Evolutionary conservation across 2,888 invertebrate species (phyloP).

Genomic region (Rotaria sp.): DNA sequence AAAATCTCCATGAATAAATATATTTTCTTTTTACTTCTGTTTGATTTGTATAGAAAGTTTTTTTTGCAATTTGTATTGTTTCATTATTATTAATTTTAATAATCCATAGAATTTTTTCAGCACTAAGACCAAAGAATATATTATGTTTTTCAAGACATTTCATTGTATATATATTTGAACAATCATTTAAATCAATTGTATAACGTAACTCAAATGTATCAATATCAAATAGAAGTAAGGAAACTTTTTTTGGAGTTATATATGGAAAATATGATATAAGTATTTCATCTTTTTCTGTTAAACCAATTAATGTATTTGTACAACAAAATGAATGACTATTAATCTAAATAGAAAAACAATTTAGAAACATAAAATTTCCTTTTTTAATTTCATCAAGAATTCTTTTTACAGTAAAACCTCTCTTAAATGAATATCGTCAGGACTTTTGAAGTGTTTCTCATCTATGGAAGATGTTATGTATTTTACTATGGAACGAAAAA

Average conservation of each 20-base stretch:
- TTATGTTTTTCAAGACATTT: not conserved
- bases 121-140: not conserved
- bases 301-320: conserved; percentile 8
- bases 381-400: too few relatives aligned
- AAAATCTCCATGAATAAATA: too few relatives aligned
- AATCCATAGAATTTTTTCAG: not conserved
- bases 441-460: too few relatives aligned
- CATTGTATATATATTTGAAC: conserved; percentile 2
- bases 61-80: not conserved
- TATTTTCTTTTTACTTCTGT: not conserved
- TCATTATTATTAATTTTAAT: not conserved
- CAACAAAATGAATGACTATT: not conserved
- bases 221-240: not conserved
- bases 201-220: not conserved
- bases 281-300: not conserved
- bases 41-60: not conserved
- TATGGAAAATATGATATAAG: not conserved
- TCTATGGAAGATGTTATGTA: too few relatives aligned
- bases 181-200: not conserved
- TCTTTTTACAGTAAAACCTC: too few relatives aligned
- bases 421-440: too few relatives aligned
- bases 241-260: not conserved
- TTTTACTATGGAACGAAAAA: too few relatives aligned
- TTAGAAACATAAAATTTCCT: too few relatives aligned
- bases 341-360: not conserved